Base-by-base conservation (phyloP, 1,140 invertebrate genomes). In the Ceratitis capitata region DNA sequence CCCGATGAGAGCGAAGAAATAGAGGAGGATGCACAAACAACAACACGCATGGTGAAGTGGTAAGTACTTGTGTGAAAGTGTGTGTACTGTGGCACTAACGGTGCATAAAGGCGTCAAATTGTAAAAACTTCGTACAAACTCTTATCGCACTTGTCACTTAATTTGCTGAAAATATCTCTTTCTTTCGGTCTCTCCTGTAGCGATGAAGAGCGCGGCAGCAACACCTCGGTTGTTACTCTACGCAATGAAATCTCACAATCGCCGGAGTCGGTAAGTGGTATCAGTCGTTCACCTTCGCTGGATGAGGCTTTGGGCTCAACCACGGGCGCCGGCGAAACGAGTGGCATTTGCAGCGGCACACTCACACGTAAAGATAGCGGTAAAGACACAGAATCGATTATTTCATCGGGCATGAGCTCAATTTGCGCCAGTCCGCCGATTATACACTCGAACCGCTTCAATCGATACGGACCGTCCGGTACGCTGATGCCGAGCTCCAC, bases 401-500 rank as follows among this genome's bases (percentile, higher is more conserved):
- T 91, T 14, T 91, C 89, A 5, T 91, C 90, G 3, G 90, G 90
- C 53, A 89, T 91, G 90, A 91, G 89, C 16, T 91, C 90, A 7
- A 78, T 91, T 61, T 91, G 90, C 85, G 89, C 90, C 64, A 91
- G 90, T 83, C 90, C 90, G 12, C 90, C 89, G 0, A 87, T 91
- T 49, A 89, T 89, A 58, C 86, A 90, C 14, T 29, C 88, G 16
- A 90, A 89, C 87, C 89, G 89, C 47, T 90, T 89, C 53, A 91
- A 90, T 0, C 89, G 89, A 19, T 91, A 91, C 74, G 90, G 91
- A 84, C 90, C 90, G 4, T 88, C 87, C 6, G 91, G 90, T 0
- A 83, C 90, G 3, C 90, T 91, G 86, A 82, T 91, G 58, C 86
- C 88, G 0, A 89, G 87, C 39, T 90, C 90, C 35, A 14, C 69